Evolutionary conservation across 1,140 invertebrate species (phyloP), one percentile per base, ranked within the genome.

Genomic region (Bombus confusus): DNA sequence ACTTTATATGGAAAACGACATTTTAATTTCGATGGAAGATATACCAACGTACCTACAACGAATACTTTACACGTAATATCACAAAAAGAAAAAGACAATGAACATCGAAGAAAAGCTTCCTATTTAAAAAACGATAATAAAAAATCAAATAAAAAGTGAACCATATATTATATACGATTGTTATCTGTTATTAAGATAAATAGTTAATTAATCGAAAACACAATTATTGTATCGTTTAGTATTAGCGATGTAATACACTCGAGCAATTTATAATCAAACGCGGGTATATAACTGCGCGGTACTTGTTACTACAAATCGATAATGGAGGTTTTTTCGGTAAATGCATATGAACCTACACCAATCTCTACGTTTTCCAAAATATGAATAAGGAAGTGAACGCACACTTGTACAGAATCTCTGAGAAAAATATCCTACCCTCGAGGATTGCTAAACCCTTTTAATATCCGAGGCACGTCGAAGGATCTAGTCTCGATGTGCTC

Each of bases 401-500:
- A 47, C 4, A 34, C 1, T 62, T 12, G n/a, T 22, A 12, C 2
- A 69, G 47, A 52, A 83, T 52, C 12, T 13, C 34, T 39, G 34
- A 79, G 12, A 62, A 62, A 25, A 80, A 31, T 68, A 57, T 85
- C 79, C n/a, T 85, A 85, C 79, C 84, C 69, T 74, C 57, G 66
- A 73, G 37, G 59, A 59, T 78, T 9, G 62, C 31, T 8, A 68
- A 74, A 81, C 37, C 84, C 62, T 34, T 31, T 31, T 59, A 80
- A 43, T 85, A 81, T 85, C 84, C 84, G 84, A 85, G 84, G 84
- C 84, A 52, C 47, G 57, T 80, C n/a, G 62, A 41, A 57, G 43
- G n/a, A 80, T 64, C 37, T 37, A 81, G 22, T 62, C 37, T 34
- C 47, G 79, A 68, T 57, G n/a, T 34, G 59, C 41, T 66, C 13